Evolutionary conservation across 2,888 invertebrate species (phyloP).

Genomic region (Pristionchus maxplancki): DNA sequence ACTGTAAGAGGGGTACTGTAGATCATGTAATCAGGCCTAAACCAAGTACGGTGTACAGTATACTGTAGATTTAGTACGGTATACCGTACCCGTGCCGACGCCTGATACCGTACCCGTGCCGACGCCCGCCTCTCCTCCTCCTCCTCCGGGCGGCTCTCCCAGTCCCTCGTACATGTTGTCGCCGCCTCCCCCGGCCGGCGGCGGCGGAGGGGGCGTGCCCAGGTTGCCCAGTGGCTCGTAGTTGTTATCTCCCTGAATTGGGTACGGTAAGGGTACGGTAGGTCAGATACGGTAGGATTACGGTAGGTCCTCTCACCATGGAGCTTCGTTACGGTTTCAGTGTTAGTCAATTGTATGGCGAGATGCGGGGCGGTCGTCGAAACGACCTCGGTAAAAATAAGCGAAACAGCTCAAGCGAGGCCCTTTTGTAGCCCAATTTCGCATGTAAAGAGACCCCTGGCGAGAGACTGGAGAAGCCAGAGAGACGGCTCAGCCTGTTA

Average conservation of each 20-base stretch:
- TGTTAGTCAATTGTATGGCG: background rate
- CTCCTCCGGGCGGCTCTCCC: background rate
- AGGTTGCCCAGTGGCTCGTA: background rate
- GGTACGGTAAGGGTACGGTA: background rate
- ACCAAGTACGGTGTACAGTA: too few species aligned
- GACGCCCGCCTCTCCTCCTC: background rate
- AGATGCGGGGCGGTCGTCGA: background rate
- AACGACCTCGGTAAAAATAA: background rate
- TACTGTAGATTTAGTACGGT: background rate
- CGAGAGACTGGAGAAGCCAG: too few species aligned
- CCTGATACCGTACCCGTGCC: background rate
- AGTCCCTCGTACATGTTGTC: constrained; percentile 20
- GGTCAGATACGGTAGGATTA: too few species aligned
- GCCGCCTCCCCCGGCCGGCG: background rate
- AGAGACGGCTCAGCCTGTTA: too few species aligned
- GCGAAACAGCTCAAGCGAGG: too few species aligned
- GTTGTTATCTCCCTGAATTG: constrained; percentile 28
- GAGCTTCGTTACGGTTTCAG: background rate
- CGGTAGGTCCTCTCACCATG: background rate
- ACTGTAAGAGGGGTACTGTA: background rate
- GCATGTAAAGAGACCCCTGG: too few species aligned
- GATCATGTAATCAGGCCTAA: too few species aligned
- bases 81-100: background rate
- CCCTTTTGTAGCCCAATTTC: too few species aligned
- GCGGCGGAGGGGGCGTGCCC: background rate